Conservation (phyloP, 2,888 invertebrate genomes). For the Tenthredo amoena region DNA sequence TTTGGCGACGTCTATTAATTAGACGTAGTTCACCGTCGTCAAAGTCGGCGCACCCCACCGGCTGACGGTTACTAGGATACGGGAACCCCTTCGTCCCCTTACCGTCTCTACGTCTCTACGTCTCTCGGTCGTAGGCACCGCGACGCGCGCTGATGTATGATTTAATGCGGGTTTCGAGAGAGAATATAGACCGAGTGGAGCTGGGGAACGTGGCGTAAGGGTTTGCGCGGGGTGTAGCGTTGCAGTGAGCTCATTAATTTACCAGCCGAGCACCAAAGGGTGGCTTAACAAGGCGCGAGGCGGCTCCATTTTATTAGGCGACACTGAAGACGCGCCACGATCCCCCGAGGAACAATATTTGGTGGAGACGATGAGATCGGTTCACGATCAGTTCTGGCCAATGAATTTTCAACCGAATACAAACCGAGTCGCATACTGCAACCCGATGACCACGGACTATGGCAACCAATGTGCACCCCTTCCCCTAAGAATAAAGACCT, state of each 20-base stretch:
- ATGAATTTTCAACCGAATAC: background rate
- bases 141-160: slow-evolving; percentile 73
- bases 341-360: slow-evolving; percentile 13
- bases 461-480: background rate
- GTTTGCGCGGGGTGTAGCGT: slow-evolving; percentile 73
- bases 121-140: slow-evolving; percentile 56
- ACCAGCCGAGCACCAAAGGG: slow-evolving; percentile 73
- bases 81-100: slow-evolving; percentile 63
- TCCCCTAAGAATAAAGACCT: background rate
- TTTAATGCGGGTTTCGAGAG: slow-evolving; percentile 74
- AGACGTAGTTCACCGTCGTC: slow-evolving; percentile 56
- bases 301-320: slow-evolving; percentile 72
- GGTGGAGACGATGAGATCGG: background rate
- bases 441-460: background rate
- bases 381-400: background rate
- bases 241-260: slow-evolving; percentile 77
- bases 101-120: slow-evolving; percentile 51
- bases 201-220: slow-evolving; percentile 67
- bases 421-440: background rate
- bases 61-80: slow-evolving; percentile 69
- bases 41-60: slow-evolving; percentile 62
- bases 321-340: slow-evolving; percentile 67
- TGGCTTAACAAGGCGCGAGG: slow-evolving; percentile 73
- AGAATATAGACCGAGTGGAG: slow-evolving; percentile 66
- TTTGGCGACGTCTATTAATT: slow-evolving; percentile 51